These are phyloP conservation scores for Lepidurus couesii DNA, from an alignment of 1,140 invertebrate genomes.

Conservation along the genomic window DNA sequence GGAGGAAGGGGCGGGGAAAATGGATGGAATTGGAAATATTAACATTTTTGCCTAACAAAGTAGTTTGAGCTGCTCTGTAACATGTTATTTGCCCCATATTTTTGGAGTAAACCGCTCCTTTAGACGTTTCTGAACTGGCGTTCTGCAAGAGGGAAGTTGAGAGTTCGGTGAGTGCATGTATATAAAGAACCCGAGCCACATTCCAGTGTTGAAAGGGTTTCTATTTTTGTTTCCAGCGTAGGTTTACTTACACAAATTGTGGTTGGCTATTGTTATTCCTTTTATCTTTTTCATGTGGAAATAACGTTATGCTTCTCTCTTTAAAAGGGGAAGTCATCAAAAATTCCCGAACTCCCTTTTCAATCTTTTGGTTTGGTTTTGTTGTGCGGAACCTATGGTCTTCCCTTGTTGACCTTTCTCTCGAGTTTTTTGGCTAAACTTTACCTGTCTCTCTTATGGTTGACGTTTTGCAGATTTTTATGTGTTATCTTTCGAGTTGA, in stretches of 20 bases:
- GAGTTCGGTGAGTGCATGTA: not conserved
- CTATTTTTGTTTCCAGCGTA: not conserved
- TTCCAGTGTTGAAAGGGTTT: conserved; percentile 18
- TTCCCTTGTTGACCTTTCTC: not conserved
- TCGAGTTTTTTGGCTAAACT: not conserved
- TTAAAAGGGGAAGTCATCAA: not conserved
- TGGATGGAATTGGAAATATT: too few relatives aligned
- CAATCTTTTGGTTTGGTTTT: not conserved
- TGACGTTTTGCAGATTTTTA: conserved; percentile 4
- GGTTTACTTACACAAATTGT: not conserved
- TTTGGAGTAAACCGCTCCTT: too few relatives aligned
- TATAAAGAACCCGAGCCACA: not conserved
- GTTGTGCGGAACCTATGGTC: not conserved
- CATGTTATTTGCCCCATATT: too few relatives aligned
- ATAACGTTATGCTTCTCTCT: not conserved
- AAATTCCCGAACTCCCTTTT: not conserved
- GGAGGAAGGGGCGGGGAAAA: too few relatives aligned
- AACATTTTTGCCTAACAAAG: too few relatives aligned
- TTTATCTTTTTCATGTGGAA: not conserved
- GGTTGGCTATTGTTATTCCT: not conserved
- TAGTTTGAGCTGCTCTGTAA: too few relatives aligned
- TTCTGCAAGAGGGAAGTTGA: not conserved
- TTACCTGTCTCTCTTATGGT: conserved; percentile 10
- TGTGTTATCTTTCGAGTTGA: not conserved
- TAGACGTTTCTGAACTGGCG: not conserved